Base-by-base conservation (phyloP, 2,797 vertebrate species). In the Poeciliopsis gracilis region DNA sequence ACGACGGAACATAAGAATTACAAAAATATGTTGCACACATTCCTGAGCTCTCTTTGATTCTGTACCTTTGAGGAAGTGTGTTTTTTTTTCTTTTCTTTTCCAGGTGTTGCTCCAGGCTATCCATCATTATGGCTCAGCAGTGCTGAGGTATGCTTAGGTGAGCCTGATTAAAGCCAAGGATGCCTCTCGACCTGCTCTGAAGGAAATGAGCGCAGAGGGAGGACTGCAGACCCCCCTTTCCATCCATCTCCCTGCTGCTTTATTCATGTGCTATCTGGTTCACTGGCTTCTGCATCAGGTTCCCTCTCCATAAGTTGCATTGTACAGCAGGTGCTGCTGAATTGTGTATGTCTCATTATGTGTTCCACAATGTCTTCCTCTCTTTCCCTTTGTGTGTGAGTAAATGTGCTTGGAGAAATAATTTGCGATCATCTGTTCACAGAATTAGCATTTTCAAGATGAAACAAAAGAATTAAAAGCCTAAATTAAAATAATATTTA, bases 251-350 rank as follows among this genome's bases (percentile, higher is more conserved):
- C 86, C 84, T 87, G 9, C 85, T 92, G 85, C 91, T 84, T 92
- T 92, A 93, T 94, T 93, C 92, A 93, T 92, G 89, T 4, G 79
- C 87, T 92, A 81, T 89, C 89, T 90, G 91, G 85, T 89, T 90
- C 91, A 81, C 82, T 82, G 88, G 82, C 72, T 91, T 87, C 82
- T 88, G 85, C 86, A 82, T 77, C 36, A 43, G 87, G 91, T 90
- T 91, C 80, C 81, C 78, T 80, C 86, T 86, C 92, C 88, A 90
- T 92, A 89, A 92, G 89, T 81, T 76, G 79, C 80, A 85, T 88
- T 86, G 83, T 88, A 80, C 90, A 84, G 87, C 87, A 90, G 88
- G 89, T 88, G 88, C 80, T 45, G 47, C 78, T 87, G 90, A 84
- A 89, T 79, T 82, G 87, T 84, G 79, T 82, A 79, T 80, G 80